Conservation (phyloP, 1,140 invertebrate genomes). For the Bombus cullumanus region DNA sequence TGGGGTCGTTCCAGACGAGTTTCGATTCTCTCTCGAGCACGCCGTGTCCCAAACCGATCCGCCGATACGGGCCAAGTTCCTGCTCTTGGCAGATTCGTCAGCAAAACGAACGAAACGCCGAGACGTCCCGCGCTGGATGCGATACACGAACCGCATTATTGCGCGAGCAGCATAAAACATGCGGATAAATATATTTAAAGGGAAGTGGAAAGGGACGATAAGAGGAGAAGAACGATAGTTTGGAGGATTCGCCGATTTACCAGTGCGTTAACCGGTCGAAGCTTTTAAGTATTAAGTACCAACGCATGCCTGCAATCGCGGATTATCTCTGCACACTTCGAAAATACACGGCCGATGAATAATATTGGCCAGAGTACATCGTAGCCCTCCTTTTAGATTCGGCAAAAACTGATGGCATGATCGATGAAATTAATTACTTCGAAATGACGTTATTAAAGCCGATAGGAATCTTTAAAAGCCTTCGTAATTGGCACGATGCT, state of each 20-base stretch:
- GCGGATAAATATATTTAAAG: constrained; percentile 73
- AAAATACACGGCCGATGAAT: not conserved
- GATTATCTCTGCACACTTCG: not conserved
- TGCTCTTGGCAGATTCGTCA: constrained; percentile 31
- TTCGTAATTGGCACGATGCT: constrained; percentile 6
- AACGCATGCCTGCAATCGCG: not conserved
- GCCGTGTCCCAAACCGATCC: constrained; percentile 30
- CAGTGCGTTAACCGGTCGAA: constrained; percentile 19
- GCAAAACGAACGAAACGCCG: constrained; percentile 61
- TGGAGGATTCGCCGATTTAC: constrained; percentile 51
- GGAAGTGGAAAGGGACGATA: not conserved
- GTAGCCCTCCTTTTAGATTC: not conserved
- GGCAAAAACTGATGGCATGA: not conserved
- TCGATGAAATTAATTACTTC: constrained; percentile 13
- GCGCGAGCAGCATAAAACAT: constrained; percentile 67
- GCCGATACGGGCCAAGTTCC: constrained; percentile 41
- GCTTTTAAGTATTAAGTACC: constrained; percentile 13
- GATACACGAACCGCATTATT: constrained; percentile 72
- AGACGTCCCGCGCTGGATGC: constrained; percentile 46
- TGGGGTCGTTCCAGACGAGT: constrained; percentile 25
- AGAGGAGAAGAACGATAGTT: not conserved
- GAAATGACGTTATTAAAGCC: constrained; percentile 1
- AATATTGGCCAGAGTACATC: too few species aligned
- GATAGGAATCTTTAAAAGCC: constrained; percentile 8
- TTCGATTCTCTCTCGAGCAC: constrained; percentile 11